phyloP scores from a whole-genome alignment of 2,797 vertebrate species.

The Sebastes oblongus region DNA sequence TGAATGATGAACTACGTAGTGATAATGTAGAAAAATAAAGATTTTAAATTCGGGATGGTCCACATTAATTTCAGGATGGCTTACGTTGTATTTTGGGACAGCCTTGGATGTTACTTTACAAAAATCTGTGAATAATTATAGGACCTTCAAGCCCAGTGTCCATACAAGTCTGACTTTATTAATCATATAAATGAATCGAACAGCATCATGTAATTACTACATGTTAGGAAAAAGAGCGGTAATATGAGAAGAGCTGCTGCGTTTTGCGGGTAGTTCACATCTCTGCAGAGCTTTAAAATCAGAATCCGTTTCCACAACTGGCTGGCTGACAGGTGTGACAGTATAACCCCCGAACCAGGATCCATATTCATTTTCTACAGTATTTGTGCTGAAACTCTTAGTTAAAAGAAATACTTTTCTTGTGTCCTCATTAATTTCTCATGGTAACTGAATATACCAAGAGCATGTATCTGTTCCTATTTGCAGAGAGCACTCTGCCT shows the following conservation, averaged over 20 bases:
- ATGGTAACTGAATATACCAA: constrained; percentile 53
- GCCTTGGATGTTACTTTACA: neutral
- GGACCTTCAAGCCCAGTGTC: no score
- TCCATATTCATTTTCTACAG: constrained; percentile 20
- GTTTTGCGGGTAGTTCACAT: neutral
- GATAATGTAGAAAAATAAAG: no score
- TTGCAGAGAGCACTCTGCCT: constrained; percentile 57
- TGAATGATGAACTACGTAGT: rapidly evolving
- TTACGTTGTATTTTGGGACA: no score
- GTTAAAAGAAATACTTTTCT: constrained; percentile 11
- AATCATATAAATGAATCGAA: neutral
- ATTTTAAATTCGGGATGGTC: no score
- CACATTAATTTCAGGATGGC: no score
- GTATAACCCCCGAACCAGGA: neutral
- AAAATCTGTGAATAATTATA: neutral
- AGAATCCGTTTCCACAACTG: neutral
- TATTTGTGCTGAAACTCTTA: constrained; percentile 12
- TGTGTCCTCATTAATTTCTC: constrained; percentile 62
- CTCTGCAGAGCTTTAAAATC: constrained; percentile 30
- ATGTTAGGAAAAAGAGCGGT: neutral
- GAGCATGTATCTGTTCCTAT: constrained; percentile 38
- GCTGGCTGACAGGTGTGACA: constrained; percentile 23
- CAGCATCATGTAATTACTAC: neutral
- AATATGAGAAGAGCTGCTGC: neutral
- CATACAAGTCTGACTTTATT: neutral